Evolutionary conservation across 2,797 vertebrate species (phyloP).

Genomic region (Cossypha caffra): DNA sequence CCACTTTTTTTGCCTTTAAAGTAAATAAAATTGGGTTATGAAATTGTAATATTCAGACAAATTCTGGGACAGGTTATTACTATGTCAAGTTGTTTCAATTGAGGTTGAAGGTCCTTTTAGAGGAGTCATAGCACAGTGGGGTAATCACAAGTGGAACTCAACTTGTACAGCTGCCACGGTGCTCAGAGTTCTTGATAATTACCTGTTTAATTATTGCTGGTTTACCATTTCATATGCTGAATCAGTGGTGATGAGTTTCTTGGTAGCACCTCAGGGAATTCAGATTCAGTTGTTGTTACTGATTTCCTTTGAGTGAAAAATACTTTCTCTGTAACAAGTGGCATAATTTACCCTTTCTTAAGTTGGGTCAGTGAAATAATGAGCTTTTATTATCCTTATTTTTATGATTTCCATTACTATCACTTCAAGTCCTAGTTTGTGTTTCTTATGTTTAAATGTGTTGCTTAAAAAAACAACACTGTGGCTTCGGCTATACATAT

Average conservation of each 20-base stretch:
- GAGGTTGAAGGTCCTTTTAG: neutral
- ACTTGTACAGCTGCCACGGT: rapidly evolving
- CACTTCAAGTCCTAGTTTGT: neutral
- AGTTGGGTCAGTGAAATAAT: neutral
- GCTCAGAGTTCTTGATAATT: neutral
- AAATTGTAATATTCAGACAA: neutral
- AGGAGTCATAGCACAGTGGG: neutral
- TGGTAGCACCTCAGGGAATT: neutral
- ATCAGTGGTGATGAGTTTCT: neutral
- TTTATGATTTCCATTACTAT: neutral
- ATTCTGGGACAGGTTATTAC: neutral
- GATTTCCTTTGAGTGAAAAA: neutral
- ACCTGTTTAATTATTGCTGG: neutral
- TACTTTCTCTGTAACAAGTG: neutral
- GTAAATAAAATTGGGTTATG: neutral
- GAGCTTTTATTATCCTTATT: neutral
- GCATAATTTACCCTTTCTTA: neutral
- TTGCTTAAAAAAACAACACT: neutral
- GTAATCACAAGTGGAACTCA: neutral
- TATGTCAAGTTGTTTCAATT: neutral
- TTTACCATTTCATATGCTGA: neutral
- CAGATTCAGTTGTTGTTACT: neutral
- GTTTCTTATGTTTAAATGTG: neutral
- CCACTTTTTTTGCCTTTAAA: neutral
- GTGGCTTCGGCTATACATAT: neutral